Base-by-base conservation (phyloP, 1,140 invertebrate species). In the Probaryconus sp. region DNA sequence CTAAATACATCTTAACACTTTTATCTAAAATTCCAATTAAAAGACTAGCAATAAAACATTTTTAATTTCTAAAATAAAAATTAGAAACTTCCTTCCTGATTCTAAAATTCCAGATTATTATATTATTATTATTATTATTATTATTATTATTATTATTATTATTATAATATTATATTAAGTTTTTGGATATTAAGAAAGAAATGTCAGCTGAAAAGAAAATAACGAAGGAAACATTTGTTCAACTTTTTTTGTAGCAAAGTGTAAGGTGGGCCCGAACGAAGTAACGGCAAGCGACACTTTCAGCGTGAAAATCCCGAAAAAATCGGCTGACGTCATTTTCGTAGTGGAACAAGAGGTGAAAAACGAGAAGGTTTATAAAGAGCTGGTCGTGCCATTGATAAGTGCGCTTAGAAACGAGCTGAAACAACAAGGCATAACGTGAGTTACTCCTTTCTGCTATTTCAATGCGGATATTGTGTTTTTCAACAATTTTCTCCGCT, bases 251-350 rank as follows among this genome's bases (percentile, higher is more conserved):
- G n/a, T n/a, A 90, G 89, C 79, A 2, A 87, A 87, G 50, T 95
- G 94, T 80, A 87, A 85, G 17, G 88, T 91, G 14, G 89, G 89
- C 0, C 85, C 87, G 5, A 79, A 90, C 60, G 83, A 88, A 10
- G 76, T 89, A 11, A 77, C 89, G 0, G 45, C 91, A 9, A 91
- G 90, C 3, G 90, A 92, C 18, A 86, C 82, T 13, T 93, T 93
- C 79, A 90, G 89, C 31, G 86, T 94, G 0, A 92, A 92, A 77
- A 79, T 90, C 16, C 93, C 93, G 1, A 89, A 88, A 31, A 93
- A 92, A 53, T 88, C 93, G 68, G 94, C 93, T 5, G 94, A 95
- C 76, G 88, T 95, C 60, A 83, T 95, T 3, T 86, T 95, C 24
- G 87, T 92, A 3, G 88, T 94, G n/a, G 93, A 95, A 84, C 91